Conservation (phyloP, 2,888 invertebrate genomes). For the Melieria omissa region DNA sequence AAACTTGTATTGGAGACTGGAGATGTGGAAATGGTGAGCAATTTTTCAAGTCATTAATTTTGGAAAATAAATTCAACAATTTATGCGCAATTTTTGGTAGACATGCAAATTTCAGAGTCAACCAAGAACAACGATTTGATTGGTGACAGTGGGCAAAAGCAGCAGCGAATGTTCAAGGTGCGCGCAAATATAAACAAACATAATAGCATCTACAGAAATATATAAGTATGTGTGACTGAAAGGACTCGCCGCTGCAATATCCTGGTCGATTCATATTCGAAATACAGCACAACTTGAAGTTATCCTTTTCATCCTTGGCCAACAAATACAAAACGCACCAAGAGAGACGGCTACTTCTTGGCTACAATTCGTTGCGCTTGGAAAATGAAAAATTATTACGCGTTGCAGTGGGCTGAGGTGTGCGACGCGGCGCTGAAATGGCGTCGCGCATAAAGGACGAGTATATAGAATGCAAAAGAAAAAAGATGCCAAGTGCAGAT, state of each 20-base stretch:
- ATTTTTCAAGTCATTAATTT: slow-evolving; percentile 28
- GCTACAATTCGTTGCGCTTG: neutral
- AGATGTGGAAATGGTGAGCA: slow-evolving; percentile 10
- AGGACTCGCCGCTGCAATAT: no score
- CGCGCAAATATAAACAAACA: no score
- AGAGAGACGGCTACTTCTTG: neutral
- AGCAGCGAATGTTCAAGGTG: no score
- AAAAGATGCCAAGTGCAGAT: neutral
- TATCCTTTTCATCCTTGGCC: neutral
- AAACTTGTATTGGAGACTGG: neutral
- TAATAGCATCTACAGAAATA: no score
- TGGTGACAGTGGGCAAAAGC: no score
- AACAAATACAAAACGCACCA: neutral
- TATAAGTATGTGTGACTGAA: no score
- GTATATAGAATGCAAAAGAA: neutral
- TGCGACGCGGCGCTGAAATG: neutral
- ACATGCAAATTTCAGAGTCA: neutral
- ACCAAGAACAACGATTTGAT: no score
- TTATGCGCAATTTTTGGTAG: neutral
- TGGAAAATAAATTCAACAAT: slow-evolving; percentile 10
- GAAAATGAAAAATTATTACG: slow-evolving; percentile 1
- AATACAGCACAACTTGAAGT: neutral
- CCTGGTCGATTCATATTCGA: neutral
- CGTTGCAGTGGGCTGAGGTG: no score
- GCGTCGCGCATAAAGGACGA: neutral